phyloP scores from a whole-genome alignment of 30 jellyfish, hydroid and myxozoan species.

The Mastigias papua region DNA sequence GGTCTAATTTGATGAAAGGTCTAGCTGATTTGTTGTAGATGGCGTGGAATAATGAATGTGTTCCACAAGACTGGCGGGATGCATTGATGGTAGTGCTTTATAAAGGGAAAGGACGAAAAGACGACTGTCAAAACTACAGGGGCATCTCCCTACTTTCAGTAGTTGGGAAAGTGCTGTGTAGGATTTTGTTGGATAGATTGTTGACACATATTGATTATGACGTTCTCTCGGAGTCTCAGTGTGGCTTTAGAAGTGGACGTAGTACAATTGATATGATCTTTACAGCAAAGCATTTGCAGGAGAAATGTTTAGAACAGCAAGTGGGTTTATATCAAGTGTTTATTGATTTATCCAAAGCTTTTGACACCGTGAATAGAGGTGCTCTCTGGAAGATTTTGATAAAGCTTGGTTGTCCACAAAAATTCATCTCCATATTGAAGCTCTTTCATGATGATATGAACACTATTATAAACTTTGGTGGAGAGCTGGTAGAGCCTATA shows the following conservation, averaged over 20 bases:
- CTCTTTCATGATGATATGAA: background rate
- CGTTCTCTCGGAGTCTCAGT: background rate
- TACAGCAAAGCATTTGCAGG: background rate
- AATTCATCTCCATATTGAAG: background rate
- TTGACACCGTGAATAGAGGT: background rate
- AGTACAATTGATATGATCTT: background rate
- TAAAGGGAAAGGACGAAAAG: background rate
- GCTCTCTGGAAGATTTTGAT: background rate
- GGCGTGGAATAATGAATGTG: background rate
- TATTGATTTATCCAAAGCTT: too few species aligned
- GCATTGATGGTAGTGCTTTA: background rate
- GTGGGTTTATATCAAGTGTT: background rate
- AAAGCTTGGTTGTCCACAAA: background rate
- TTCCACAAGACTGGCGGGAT: background rate
- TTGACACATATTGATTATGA: background rate
- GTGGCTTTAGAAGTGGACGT: background rate
- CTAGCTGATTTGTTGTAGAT: background rate
- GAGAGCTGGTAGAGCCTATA: background rate
- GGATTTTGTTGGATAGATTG: background rate
- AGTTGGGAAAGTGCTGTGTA: background rate
- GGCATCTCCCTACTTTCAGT: background rate
- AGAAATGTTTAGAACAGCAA: background rate
- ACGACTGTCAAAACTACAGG: background rate
- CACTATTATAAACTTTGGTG: background rate
- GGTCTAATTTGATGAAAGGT: background rate